Percentiles rank a stretch among this genome's conserved stretches.
Evolutionary conservation across 2,113 vertebrate genomes (phyloP).

Genomic region (Rhinolophus sinicus): DNA sequence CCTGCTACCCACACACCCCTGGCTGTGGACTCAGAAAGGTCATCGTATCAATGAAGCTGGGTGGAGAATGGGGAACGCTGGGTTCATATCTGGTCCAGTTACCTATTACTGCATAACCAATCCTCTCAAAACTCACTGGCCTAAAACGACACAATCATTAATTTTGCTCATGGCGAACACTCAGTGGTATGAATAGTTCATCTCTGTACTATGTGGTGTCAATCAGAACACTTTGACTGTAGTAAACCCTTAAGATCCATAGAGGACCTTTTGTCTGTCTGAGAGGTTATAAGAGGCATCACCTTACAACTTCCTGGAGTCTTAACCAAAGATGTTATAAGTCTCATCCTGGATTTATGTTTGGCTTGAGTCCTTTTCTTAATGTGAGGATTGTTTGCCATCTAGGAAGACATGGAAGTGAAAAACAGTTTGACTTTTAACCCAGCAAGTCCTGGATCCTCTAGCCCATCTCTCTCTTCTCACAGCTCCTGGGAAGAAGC

Average conservation of each 20-base stretch:
- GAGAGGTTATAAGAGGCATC: not conserved
- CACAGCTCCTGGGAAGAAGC: not conserved
- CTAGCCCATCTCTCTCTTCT: not conserved
- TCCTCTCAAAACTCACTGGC: not conserved
- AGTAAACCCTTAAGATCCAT: not conserved
- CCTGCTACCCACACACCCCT: too few relatives aligned
- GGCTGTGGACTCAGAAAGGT: not conserved
- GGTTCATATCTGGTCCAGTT: not conserved
- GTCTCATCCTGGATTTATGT: not conserved
- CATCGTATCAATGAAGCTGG: not conserved
- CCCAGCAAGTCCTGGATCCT: not conserved
- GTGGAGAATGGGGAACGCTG: not conserved
- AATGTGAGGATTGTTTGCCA: not conserved
- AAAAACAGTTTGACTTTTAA: not conserved
- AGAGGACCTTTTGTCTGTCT: not conserved
- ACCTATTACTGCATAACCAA: not conserved
- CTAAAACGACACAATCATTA: not conserved
- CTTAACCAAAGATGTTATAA: not conserved
- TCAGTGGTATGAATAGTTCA: too few relatives aligned
- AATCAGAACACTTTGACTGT: not conserved
- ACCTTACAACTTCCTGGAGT: not conserved
- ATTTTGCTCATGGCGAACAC: not conserved
- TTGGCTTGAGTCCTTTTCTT: not conserved
- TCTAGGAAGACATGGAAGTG: not conserved
- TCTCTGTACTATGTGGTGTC: not conserved